Evolutionary conservation across 2,888 invertebrate species (phyloP).

Genomic region (Nephrocerus scutellatus): DNA sequence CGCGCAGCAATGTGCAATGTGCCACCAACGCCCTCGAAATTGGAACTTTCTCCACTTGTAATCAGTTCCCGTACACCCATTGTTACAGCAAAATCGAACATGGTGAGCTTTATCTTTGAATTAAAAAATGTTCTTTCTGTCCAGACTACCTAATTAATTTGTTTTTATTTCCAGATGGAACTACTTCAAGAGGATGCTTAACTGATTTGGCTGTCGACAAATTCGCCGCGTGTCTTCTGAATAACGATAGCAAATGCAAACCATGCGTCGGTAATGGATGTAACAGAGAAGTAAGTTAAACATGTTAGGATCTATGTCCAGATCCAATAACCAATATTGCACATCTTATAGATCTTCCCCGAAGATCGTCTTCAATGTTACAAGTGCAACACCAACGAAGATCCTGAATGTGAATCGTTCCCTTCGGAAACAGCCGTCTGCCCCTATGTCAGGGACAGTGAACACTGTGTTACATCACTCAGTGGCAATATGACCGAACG

Average conservation of each 20-base stretch:
- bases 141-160: not conserved
- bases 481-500: slow-evolving; percentile 33
- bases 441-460: slow-evolving; percentile 26
- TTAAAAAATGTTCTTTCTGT: not conserved
- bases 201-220: slow-evolving; percentile 26
- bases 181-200: slow-evolving; percentile 36
- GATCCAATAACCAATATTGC: not conserved
- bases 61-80: slow-evolving; percentile 31
- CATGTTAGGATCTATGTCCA: not conserved
- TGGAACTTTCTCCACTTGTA: slow-evolving; percentile 27
- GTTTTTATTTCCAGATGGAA: slow-evolving; percentile 28
- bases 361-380: slow-evolving; percentile 35
- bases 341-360: slow-evolving; percentile 32
- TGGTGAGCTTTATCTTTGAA: slow-evolving; percentile 19
- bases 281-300: slow-evolving; percentile 32
- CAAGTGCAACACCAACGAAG: slow-evolving; percentile 32
- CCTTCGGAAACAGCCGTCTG: slow-evolving; percentile 29
- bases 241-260: slow-evolving; percentile 30
- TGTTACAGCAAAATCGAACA: slow-evolving; percentile 30
- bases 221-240: slow-evolving; percentile 34
- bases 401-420: slow-evolving; percentile 32
- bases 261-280: slow-evolving; percentile 33
- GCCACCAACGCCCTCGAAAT: slow-evolving; percentile 30
- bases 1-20: slow-evolving; percentile 28
- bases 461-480: slow-evolving; percentile 32